A percentile compares a stretch with the other conserved stretches of the same genome.
These are phyloP conservation scores for Naja naja DNA, from an alignment of 2,113 vertebrate genomes.

Conservation along the genomic window DNA sequence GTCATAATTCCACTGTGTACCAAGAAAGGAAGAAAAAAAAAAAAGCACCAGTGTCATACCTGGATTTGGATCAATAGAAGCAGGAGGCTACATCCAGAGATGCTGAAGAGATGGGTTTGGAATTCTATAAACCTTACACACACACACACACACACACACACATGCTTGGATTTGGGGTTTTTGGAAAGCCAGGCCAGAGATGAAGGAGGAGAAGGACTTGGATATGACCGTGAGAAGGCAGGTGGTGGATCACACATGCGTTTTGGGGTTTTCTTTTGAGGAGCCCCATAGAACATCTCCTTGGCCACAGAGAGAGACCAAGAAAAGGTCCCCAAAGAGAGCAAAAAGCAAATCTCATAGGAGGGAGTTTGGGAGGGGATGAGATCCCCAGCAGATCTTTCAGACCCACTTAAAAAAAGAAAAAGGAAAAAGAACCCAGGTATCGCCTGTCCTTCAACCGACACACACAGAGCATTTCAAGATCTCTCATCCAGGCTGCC, in stretches of 20 bases:
- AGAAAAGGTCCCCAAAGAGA: neutral
- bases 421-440: neutral
- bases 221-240: neutral
- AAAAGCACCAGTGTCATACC: neutral
- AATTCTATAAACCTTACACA: constrained; percentile 47
- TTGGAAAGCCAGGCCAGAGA: neutral
- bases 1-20: constrained; percentile 38
- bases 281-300: neutral
- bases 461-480: constrained; percentile 65
- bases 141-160: too few relatives aligned
- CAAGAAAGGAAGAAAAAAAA: neutral
- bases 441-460: constrained; percentile 78
- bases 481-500: constrained; percentile 8
- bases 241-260: neutral
- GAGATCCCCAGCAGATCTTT: neutral
- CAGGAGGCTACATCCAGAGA: constrained; percentile 39
- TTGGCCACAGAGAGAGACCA: constrained; percentile 17
- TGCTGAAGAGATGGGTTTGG: constrained; percentile 39
- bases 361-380: neutral
- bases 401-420: neutral
- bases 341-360: neutral
- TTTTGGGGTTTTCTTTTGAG: constrained; percentile 9
- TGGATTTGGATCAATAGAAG: constrained; percentile 14
- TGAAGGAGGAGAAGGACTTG: constrained; percentile 9
- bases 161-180: neutral